Percentiles rank a stretch among this genome's conserved stretches.
Evolutionary conservation across 2,888 invertebrate genomes (phyloP).

Genomic region (Cantharis flavilabris): DNA sequence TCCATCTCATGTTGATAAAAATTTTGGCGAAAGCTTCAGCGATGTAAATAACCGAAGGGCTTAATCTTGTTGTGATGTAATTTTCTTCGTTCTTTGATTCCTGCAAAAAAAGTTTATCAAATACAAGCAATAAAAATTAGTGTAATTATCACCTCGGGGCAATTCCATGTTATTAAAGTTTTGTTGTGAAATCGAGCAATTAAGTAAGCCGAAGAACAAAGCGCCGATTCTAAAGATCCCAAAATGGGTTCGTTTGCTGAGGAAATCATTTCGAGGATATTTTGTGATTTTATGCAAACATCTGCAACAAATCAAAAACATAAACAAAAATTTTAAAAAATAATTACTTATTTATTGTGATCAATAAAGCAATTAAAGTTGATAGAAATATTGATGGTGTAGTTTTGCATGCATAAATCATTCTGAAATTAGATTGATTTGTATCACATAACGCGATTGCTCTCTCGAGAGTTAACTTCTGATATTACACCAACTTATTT

Average conservation of each 20-base stretch:
- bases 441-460: background rate
- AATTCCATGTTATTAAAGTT: slow-evolving; percentile 60
- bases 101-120: slow-evolving; percentile 21
- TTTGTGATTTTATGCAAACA: slow-evolving; percentile 57
- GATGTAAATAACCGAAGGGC: slow-evolving; percentile 56
- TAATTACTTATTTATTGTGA: background rate
- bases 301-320: slow-evolving; percentile 50
- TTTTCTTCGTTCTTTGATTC: slow-evolving; percentile 25
- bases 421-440: background rate
- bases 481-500: background rate
- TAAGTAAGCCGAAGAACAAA: slow-evolving; percentile 58
- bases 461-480: background rate
- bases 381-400: background rate
- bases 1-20: slow-evolving; percentile 60
- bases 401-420: background rate
- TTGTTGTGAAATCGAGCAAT: slow-evolving; percentile 59
- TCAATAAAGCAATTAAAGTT: background rate
- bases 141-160: slow-evolving; percentile 57
- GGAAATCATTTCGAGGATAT: slow-evolving; percentile 56
- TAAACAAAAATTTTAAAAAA: background rate
- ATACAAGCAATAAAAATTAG: background rate
- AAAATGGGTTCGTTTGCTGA: slow-evolving; percentile 55
- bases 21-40: slow-evolving; percentile 57
- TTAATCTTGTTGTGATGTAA: slow-evolving; percentile 5
- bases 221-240: slow-evolving; percentile 58